Base-by-base conservation (phyloP, 2,797 vertebrate genomes). In the Anguilla pacifica region DNA sequence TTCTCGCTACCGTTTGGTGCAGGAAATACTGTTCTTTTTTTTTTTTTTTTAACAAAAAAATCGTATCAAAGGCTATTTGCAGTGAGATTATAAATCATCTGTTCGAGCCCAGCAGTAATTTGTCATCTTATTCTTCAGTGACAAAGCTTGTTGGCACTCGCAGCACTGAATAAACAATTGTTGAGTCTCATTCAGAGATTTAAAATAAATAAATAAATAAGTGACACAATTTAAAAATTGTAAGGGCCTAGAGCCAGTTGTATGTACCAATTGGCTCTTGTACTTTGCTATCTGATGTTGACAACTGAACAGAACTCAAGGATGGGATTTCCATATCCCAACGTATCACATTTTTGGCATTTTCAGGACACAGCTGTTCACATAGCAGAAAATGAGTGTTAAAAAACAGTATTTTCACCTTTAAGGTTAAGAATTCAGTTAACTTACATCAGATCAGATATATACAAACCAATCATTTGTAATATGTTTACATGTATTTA, bases 1-100 rank as follows among this genome's bases (percentile, higher is more conserved):
- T 93, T 94, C 91, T 95, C 92, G 92, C 88, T 92, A 83, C 49
- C 81, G 70, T 84, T 88, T 89, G 89, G 86, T 64, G 88, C 90
- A 91, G 90, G 93, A 92, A 95, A 51, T 91, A 94, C 88, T 91
- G 91, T 77, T 43, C 87, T 72, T 22, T 61, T 88, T 83, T 86
- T 83, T 85, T 92, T 89, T 86, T 90, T 51, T 49, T 51, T 49
- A 31, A 84, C 15, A 31, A 13, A 35, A 6, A 84, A 35, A 31
- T 88, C 83, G 82, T 87, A 83, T 83, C 87, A 92, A 92, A 90
- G 87, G 67, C 88, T 88, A 86, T 89, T 86, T 64, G 64, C 86
- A 61, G 86, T 86, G 84, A 77, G 84, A 19, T 84, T 43, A 86
- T 46, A 39, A n/a, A 87, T 86, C 17, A 86, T 92, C 87, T 90